Conservation (phyloP, 1,140 invertebrate genomes). For the Lucilia cuprina region DNA sequence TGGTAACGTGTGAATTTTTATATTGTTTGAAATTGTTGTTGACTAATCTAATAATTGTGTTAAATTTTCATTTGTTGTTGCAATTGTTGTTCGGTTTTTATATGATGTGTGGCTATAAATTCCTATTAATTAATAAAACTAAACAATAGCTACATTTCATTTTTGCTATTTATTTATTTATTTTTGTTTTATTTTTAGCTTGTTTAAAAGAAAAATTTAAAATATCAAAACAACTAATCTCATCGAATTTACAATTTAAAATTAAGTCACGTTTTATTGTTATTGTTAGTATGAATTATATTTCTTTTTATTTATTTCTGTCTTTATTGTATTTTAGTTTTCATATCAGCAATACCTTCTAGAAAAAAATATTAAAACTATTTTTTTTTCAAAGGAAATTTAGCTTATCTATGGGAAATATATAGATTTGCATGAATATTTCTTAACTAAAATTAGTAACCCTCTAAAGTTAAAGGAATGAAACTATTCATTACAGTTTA, state of each 20-base stretch:
- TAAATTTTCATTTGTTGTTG: no score
- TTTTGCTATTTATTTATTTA: background rate
- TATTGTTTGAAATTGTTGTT: background rate
- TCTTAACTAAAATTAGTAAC: no score
- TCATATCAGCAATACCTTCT: background rate
- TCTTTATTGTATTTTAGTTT: background rate
- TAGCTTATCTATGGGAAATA: background rate
- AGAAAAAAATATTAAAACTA: no score
- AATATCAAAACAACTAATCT: background rate
- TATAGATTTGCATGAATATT: background rate
- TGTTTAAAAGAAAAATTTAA: background rate
- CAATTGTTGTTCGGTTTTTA: background rate
- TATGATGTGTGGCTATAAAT: background rate
- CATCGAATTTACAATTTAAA: background rate
- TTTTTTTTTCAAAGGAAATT: background rate
- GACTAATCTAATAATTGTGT: no score
- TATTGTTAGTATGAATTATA: background rate
- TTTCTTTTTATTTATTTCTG: no score
- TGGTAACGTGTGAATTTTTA: background rate
- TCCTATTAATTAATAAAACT: no score
- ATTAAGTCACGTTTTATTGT: slow-evolving; percentile 6
- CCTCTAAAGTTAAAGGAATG: no score
- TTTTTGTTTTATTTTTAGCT: background rate
- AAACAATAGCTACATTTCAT: no score
- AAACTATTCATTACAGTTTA: no score